Percentiles rank a stretch among this genome's conserved stretches.
Conservation (phyloP, 2,888 invertebrate species). For the Lacanobia oleracea region DNA sequence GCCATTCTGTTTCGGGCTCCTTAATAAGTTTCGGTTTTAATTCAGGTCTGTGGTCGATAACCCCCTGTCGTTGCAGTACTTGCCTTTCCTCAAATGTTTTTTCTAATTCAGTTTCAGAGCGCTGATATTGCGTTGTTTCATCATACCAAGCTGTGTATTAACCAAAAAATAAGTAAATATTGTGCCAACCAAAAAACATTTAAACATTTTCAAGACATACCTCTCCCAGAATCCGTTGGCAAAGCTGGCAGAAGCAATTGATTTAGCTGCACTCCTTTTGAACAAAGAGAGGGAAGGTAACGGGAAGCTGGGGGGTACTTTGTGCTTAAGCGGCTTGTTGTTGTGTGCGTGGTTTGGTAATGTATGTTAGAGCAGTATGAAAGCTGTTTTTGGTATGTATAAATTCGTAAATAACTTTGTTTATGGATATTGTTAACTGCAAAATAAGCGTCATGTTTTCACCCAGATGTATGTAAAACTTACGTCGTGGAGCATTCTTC, state of each 20-base stretch:
- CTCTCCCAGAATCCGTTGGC: constrained; percentile 84
- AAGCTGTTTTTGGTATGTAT: constrained; percentile 55
- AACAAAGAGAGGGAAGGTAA: constrained; percentile 71
- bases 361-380: constrained; percentile 80
- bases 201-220: constrained; percentile 78
- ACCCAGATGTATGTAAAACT: constrained; percentile 87
- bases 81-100: constrained; percentile 96
- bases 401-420: constrained; percentile 35
- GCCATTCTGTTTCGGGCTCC: constrained; percentile 96
- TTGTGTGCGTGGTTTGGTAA: constrained; percentile 81
- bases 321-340: constrained; percentile 85
- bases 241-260: constrained; percentile 88
- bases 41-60: constrained; percentile 91
- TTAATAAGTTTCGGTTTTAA: constrained; percentile 92
- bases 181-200: not conserved
- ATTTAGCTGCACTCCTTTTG: constrained; percentile 83
- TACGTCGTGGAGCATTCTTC: constrained; percentile 98
- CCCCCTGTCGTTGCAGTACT: constrained; percentile 92
- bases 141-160: constrained; percentile 96
- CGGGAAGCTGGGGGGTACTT: constrained; percentile 74
- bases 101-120: constrained; percentile 96
- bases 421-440: constrained; percentile 61
- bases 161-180: constrained; percentile 56
- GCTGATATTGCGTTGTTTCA: constrained; percentile 96
- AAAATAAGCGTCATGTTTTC: constrained; percentile 61